Conservation (phyloP, 2,888 invertebrate species). For the Perdita meconis region DNA sequence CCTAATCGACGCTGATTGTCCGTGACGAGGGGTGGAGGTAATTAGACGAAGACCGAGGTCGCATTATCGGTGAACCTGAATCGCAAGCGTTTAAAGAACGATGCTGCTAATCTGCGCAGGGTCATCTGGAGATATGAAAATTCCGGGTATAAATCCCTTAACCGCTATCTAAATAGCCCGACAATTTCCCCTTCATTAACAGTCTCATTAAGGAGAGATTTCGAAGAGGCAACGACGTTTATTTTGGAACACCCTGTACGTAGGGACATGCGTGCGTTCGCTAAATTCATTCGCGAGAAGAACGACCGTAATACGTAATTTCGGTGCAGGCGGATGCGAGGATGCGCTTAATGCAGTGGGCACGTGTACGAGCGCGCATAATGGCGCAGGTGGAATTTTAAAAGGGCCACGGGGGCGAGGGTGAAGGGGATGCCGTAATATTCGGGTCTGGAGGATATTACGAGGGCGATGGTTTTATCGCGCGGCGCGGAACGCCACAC, state of each 20-base stretch:
- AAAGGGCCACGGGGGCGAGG: conserved; percentile 11
- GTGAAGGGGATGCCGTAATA: conserved; percentile 10
- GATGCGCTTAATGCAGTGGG: conserved; percentile 56
- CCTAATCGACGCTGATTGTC: conserved; percentile 2
- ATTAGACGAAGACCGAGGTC: conserved; percentile 17
- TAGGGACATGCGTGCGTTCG: conserved; percentile 34
- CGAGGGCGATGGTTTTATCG: conserved; percentile 1
- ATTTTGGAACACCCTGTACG: conserved; percentile 23
- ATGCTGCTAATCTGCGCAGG: not conserved
- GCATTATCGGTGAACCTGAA: conserved; percentile 6
- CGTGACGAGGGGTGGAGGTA: conserved; percentile 9
- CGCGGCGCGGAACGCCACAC: conserved; percentile 15
- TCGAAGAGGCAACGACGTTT: too few species aligned
- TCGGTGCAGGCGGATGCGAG: conserved; percentile 49
- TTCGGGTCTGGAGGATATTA: not conserved
- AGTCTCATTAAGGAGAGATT: not conserved
- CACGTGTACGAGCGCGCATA: conserved; percentile 35
- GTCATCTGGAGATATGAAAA: not conserved
- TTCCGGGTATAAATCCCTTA: not conserved
- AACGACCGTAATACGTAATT: conserved; percentile 52
- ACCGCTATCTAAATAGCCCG: not conserved
- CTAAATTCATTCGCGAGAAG: conserved; percentile 58
- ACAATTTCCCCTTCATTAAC: not conserved
- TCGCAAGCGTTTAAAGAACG: not conserved
- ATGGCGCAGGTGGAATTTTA: conserved; percentile 46